Evolutionary conservation across 2,797 vertebrate genomes (phyloP).

Genomic region (Podarcis lilfordi): DNA sequence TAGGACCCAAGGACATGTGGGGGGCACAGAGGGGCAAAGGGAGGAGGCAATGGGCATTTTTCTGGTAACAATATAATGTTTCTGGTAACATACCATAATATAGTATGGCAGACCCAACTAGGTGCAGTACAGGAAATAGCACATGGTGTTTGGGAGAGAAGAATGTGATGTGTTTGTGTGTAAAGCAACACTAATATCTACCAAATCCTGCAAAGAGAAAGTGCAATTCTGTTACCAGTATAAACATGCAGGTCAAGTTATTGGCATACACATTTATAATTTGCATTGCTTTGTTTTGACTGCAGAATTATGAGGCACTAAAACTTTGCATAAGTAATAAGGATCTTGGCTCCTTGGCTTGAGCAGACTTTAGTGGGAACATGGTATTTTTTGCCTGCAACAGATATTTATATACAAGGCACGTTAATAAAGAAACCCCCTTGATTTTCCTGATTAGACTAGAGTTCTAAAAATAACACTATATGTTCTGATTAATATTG

Average conservation of each 20-base stretch:
- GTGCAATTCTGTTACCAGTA: not conserved
- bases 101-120: not conserved
- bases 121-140: not conserved
- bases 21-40: no score
- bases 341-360: constrained; percentile 9
- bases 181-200: not conserved
- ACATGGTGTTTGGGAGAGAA: not conserved
- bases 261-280: not conserved
- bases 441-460: constrained; percentile 36
- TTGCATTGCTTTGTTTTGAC: not conserved
- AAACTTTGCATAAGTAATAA: constrained; percentile 23
- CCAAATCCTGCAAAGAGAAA: not conserved
- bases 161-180: no score
- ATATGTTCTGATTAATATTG: not conserved
- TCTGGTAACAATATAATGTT: no score
- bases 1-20: no score
- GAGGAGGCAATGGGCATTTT: no score
- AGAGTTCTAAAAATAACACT: constrained; percentile 22
- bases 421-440: constrained; percentile 21
- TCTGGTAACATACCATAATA: not conserved
- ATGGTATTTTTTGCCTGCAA: constrained; percentile 24
- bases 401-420: constrained; percentile 40
- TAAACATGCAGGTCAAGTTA: not conserved
- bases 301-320: not conserved
- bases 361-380: constrained; percentile 23